Base-by-base conservation (phyloP, 2,888 invertebrate species). In the Patella ulyssiponensis region DNA sequence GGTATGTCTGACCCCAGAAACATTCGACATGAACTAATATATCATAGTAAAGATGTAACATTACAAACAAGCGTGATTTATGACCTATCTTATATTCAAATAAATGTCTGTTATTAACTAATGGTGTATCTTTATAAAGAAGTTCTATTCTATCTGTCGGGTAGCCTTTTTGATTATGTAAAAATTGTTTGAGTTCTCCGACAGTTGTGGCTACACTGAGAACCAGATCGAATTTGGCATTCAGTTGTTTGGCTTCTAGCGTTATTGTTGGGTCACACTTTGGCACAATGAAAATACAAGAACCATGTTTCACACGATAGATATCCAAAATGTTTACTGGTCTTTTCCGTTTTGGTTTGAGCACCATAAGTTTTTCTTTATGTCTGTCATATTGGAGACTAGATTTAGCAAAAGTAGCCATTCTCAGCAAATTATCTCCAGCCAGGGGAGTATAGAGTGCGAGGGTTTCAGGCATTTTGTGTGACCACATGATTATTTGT, bases 1-100 rank as follows among this genome's bases (percentile, higher is more conserved):
- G 79, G 74, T 89, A 89, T 0, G 82, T 83, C 64, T 80, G 85
- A n/a, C 88, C 88, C 90, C 90, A 90, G 83, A 90, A 90, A 33
- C 88, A 89, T 71, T 88, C 84, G 14, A 89, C 83, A 73, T 87
- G 84, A 9, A 89, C 78, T 7, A 84, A 73, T 20, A 88, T 73
- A 73, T 85, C 85, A 79, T 85, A 84, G 64, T 82, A 82, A 12
- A 87, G 82, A 74, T 86, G 87, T 23, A 89, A 83, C 75, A 87
- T 80, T 5, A 84, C 84, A 76, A 86, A 83, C n/a, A 88, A 44
- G 0, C 80, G 85, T n/a, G 83, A 79, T 58, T 82, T 80, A 71
- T 84, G 83, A 23, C 77, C 79, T 2, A 88, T 78, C n/a, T 79
- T 77, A 74, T 85, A 88, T 73, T 87, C 86, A 71, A 85, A 86